phyloP scores from a whole-genome alignment of 1,140 invertebrate genomes.

The Bombus haemorrhoidalis region DNA sequence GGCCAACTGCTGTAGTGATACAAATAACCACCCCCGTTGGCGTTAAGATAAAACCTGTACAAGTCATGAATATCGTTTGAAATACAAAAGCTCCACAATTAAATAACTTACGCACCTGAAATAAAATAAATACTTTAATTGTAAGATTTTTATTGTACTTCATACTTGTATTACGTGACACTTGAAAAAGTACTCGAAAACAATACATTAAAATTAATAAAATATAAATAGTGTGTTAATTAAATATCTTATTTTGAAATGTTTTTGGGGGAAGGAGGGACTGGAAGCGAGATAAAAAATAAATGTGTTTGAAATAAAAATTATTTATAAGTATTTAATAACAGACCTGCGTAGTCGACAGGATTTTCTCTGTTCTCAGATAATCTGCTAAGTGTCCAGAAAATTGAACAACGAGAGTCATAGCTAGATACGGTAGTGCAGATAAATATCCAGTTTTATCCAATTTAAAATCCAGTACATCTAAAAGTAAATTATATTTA shows the following conservation, averaged over 20 bases:
- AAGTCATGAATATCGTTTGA: slow-evolving; percentile 93
- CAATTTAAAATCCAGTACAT: slow-evolving; percentile 88
- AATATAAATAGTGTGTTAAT: not conserved
- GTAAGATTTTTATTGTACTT: not conserved
- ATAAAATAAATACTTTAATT: not conserved
- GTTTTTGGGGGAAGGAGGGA: no score
- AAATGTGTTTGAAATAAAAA: not conserved
- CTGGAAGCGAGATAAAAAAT: not conserved
- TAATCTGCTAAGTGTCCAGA: slow-evolving; percentile 92
- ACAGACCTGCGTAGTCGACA: slow-evolving; percentile 87
- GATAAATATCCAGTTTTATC: slow-evolving; percentile 91
- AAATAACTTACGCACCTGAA: slow-evolving; percentile 87
- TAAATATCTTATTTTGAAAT: not conserved
- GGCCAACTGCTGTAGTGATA: slow-evolving; percentile 92
- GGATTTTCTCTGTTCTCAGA: slow-evolving; percentile 84
- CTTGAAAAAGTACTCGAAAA: not conserved
- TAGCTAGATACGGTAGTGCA: slow-evolving; percentile 92
- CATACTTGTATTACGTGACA: not conserved
- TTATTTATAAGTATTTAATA: not conserved
- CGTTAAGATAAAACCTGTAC: slow-evolving; percentile 87
- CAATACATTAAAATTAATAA: not conserved
- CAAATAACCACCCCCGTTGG: slow-evolving; percentile 87
- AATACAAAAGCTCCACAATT: slow-evolving; percentile 91
- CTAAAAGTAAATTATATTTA: slow-evolving; percentile 79
- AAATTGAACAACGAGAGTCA: slow-evolving; percentile 90